Percentiles rank a stretch among this genome's conserved stretches.
Evolutionary conservation across 1,140 invertebrate genomes (phyloP).

Genomic region (Drosophila mojavensis): DNA sequence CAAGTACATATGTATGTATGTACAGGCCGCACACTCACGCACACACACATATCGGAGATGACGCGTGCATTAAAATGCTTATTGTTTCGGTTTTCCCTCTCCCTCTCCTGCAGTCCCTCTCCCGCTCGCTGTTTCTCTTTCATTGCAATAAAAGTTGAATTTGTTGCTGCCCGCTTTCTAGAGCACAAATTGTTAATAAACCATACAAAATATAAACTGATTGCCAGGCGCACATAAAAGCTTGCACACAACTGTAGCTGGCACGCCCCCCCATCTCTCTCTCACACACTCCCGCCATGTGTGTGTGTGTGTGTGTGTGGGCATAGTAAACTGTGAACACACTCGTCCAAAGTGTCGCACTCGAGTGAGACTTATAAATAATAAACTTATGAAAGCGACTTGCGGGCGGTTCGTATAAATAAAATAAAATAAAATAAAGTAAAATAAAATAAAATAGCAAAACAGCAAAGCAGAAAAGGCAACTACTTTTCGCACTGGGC

Average conservation of each 20-base stretch:
- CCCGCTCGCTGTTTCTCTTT: neutral
- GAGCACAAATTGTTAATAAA: constrained; percentile 68
- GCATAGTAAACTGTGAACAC: constrained; percentile 49
- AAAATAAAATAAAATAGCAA: constrained; percentile 57
- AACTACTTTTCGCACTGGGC: constrained; percentile 29
- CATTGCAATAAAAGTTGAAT: constrained; percentile 53
- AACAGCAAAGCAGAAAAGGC: constrained; percentile 29
- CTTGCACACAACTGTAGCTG: constrained; percentile 24
- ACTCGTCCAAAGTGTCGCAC: constrained; percentile 68
- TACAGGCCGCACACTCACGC: constrained; percentile 10
- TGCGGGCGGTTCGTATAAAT: constrained; percentile 45
- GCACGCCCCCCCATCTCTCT: no score
- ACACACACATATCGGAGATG: constrained; percentile 23
- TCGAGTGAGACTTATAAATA: constrained; percentile 71
- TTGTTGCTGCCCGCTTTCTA: constrained; percentile 42
- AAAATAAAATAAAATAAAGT: constrained; percentile 42
- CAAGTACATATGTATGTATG: neutral
- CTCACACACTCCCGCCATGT: neutral
- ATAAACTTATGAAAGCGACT: constrained; percentile 68
- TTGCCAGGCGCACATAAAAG: constrained; percentile 54
- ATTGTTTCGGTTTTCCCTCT: constrained; percentile 2
- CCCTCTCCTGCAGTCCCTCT: neutral
- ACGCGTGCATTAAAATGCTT: constrained; percentile 39
- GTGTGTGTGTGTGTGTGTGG: constrained; percentile 7
- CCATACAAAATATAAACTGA: constrained; percentile 67